These are phyloP conservation scores for Odontamblyopus lacepedii DNA, from an alignment of 2,797 vertebrate species.

Conservation along the genomic window DNA sequence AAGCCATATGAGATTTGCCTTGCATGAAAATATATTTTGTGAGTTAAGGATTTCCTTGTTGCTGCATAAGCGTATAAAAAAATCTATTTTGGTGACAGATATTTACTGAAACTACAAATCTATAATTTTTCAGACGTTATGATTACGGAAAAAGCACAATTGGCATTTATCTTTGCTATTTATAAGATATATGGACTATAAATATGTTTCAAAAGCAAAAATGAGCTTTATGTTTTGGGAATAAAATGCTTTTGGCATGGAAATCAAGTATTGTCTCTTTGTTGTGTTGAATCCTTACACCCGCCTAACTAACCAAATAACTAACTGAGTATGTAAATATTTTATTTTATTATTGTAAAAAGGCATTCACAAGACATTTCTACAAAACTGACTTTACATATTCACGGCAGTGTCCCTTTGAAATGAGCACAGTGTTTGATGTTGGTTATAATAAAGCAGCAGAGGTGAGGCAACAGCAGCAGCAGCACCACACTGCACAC, in stretches of 20 bases:
- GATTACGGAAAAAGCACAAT: constrained; percentile 49
- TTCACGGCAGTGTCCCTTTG: constrained; percentile 65
- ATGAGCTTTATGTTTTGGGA: constrained; percentile 52
- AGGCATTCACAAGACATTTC: constrained; percentile 16
- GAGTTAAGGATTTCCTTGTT: constrained; percentile 29
- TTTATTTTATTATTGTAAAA: constrained; percentile 22
- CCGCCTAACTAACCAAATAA: constrained; percentile 6
- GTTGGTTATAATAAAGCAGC: constrained; percentile 70
- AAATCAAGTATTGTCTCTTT: constrained; percentile 31
- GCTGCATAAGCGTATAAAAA: constrained; percentile 37
- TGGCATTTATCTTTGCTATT: constrained; percentile 52
- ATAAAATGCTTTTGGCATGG: constrained; percentile 63
- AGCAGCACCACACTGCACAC: constrained; percentile 36
- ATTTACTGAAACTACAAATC: constrained; percentile 49
- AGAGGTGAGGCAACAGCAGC: constrained; percentile 65
- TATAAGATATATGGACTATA: constrained; percentile 34
- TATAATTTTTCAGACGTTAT: constrained; percentile 62
- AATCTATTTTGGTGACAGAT: constrained; percentile 59
- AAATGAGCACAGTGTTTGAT: constrained; percentile 67
- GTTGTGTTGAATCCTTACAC: background rate
- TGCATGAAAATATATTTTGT: constrained; percentile 53
- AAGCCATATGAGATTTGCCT: constrained; percentile 66
- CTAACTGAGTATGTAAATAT: constrained; percentile 1
- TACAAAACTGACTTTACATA: constrained; percentile 47
- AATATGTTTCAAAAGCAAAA: constrained; percentile 29